phyloP scores from a whole-genome alignment of 2,113 vertebrate species.

The Melanerpes formicivorus region DNA sequence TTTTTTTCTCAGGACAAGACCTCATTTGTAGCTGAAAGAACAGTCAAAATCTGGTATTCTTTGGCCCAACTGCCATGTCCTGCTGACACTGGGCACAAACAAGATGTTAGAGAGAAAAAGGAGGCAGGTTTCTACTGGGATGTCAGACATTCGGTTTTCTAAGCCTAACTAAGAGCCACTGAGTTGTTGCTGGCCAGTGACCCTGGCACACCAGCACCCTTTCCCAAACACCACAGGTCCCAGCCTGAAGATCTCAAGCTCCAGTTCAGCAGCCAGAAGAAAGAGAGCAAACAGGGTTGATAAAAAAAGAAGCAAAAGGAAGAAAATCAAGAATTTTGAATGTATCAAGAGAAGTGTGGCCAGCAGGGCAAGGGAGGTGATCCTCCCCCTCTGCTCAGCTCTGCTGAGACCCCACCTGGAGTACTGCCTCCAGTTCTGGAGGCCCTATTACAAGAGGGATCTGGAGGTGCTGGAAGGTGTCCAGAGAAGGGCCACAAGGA shows the following conservation, averaged over 20 bases:
- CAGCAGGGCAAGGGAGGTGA: no score
- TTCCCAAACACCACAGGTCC: not conserved
- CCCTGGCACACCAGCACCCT: fast-evolving
- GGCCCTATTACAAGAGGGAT: no score
- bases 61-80: constrained; percentile 4
- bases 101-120: constrained; percentile 15
- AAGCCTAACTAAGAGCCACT: not conserved
- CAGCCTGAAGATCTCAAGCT: not conserved
- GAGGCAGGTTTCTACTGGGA: constrained; percentile 30
- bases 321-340: not conserved
- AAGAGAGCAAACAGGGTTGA: not conserved
- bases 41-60: constrained; percentile 44
- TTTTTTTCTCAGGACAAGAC: constrained; percentile 46
- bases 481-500: no score
- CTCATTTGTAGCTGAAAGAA: constrained; percentile 39
- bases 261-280: not conserved
- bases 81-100: constrained; percentile 31
- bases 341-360: no score
- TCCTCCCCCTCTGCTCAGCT: no score
- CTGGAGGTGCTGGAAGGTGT: no score
- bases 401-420: no score
- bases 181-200: not conserved
- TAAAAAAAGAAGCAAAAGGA: not conserved
- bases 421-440: no score
- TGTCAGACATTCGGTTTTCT: not conserved